These are phyloP conservation scores for Aphodius granarius DNA, from an alignment of 2,888 invertebrate species.

Conservation along the genomic window DNA sequence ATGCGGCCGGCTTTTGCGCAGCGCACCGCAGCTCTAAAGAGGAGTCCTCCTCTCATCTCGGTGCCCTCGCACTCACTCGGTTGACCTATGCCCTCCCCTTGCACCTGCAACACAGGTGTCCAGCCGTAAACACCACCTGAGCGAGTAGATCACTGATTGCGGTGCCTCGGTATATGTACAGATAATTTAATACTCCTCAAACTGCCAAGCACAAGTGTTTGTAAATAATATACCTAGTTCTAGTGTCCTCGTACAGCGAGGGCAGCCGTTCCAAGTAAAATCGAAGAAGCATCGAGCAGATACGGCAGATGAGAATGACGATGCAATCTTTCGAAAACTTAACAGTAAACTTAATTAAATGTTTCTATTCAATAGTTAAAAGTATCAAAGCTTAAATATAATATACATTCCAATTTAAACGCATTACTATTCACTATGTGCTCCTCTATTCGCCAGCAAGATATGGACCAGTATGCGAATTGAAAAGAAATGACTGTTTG, in stretches of 20 bases:
- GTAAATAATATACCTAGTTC: background rate
- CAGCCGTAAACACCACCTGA: slow-evolving; percentile 39
- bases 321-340: background rate
- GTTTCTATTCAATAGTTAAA: no score
- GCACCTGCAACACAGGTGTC: slow-evolving; percentile 47
- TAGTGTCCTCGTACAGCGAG: background rate
- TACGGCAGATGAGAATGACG: background rate
- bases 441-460: no score
- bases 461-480: no score
- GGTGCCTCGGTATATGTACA: background rate
- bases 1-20: background rate
- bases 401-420: no score
- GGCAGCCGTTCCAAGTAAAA: background rate
- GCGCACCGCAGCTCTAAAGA: background rate
- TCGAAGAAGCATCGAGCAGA: background rate
- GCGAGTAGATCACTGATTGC: slow-evolving; percentile 35
- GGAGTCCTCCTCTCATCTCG: background rate
- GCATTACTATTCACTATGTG: no score
- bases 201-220: background rate
- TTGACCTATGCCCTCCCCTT: slow-evolving; percentile 44
- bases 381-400: no score
- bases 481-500: no score
- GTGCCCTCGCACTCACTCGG: slow-evolving; percentile 22
- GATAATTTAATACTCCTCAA: slow-evolving; percentile 25
- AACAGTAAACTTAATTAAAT: no score